Percentiles rank a stretch among this genome's conserved stretches.
Evolutionary conservation across 92 coral and sea anemone species (phyloP).

Genomic region (Actinernus sp.): DNA sequence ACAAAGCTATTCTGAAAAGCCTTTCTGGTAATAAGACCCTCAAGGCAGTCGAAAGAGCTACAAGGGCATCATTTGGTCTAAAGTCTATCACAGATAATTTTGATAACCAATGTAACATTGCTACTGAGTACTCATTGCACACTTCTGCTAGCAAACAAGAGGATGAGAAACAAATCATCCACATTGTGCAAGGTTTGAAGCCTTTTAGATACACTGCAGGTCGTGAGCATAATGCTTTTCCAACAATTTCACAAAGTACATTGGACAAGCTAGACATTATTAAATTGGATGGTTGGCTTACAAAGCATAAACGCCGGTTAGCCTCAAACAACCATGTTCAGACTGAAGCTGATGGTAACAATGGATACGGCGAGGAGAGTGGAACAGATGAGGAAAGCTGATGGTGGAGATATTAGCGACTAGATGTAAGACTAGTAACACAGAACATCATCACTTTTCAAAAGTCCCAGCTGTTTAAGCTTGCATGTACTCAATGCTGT

Average conservation of each 20-base stretch:
- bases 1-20: conserved; percentile 47
- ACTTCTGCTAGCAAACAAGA: conserved; percentile 31
- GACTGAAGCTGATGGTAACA: conserved; percentile 20
- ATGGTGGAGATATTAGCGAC: neutral
- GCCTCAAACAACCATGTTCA: neutral
- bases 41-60: conserved; percentile 45
- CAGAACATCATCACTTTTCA: too few species aligned
- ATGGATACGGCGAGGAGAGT: conserved; percentile 12
- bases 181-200: conserved; percentile 12
- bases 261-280: conserved; percentile 49
- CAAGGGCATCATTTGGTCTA: conserved; percentile 32
- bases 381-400: conserved; percentile 1
- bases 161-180: conserved; percentile 59
- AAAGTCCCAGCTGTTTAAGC: too few species aligned
- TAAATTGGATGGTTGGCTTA: conserved; percentile 41
- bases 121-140: conserved; percentile 43
- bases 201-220: conserved; percentile 30
- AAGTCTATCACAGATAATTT: conserved; percentile 25
- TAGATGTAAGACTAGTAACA: too few species aligned
- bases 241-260: conserved; percentile 43
- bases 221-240: conserved; percentile 33
- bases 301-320: conserved; percentile 24
- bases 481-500: neutral
- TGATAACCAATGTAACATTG: conserved; percentile 30
- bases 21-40: conserved; percentile 62